Evolutionary conservation across 2,797 vertebrate genomes (phyloP), one percentile per base, ranked within the genome.

Genomic region (Crocidura indochinensis): DNA sequence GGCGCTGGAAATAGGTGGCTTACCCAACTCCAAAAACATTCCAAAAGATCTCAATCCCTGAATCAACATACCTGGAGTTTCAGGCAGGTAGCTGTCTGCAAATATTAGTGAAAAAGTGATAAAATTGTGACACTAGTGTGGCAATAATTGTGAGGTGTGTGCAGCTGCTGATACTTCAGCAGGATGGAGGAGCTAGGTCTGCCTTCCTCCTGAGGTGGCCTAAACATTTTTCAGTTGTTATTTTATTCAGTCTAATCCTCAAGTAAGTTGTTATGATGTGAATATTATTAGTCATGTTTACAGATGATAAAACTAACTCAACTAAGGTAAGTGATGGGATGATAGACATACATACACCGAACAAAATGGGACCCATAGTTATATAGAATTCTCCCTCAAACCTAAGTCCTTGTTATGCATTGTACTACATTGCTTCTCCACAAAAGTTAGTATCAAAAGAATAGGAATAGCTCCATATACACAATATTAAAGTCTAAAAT

Each of bases 281-380:
- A 10, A 15, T 71, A 73, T 29, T 19, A 78, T 77, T 38, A 17
- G 60, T 62, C 69, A 29, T 67, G 51, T 49, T 95, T 84, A 67
- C 7, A 77, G 79, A 72, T 12, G 17, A 73, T 74, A 76, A 88
- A 84, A 82, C 29, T 60, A 85, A 27, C 14, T 87, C 46, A 69
- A 2, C 3, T 44, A 64, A 75, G 79, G 71, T 85, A 31, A 91
- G 12, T 19, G 24, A 75, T 24, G 67, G 72, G 24, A 22, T 62
- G 22, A 88, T 74, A 88, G 47, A 51, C 27, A 2, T 22, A 27
- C 56, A 2, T 22, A 27, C 56, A 73, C 46, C 62, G 44, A 51
- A n/a, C 65, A 62, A 74, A 47, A 64, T 72, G 53, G 22, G 49
- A 76, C 26, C 72, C 51, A 74, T 29, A 31, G 53, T 49, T 47